Conservation (phyloP, 2,113 vertebrate genomes). For the Mustela lutreola region DNA sequence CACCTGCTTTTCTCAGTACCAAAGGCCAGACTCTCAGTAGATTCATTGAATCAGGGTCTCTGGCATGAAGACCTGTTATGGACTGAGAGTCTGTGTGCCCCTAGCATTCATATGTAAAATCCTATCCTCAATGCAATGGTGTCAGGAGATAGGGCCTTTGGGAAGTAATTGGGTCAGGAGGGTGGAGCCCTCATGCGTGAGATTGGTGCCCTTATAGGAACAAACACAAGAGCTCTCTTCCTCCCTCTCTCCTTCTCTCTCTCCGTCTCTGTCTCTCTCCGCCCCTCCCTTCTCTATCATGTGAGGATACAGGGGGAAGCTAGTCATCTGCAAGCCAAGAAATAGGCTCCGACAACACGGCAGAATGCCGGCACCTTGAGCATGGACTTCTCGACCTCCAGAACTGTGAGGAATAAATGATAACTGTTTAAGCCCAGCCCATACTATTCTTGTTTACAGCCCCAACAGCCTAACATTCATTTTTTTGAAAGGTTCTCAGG, state of each 20-base stretch:
- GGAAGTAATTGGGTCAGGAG: not conserved
- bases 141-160: not conserved
- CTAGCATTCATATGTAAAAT: not conserved
- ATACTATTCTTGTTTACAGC: not conserved
- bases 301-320: not conserved
- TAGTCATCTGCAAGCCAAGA: not conserved
- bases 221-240: not conserved
- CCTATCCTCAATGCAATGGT: not conserved
- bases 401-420: not conserved
- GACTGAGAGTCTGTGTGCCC: not conserved
- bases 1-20: not conserved
- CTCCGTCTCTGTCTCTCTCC: not conserved
- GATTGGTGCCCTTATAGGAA: not conserved
- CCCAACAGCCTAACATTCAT: not conserved
- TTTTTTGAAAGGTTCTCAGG: not conserved
- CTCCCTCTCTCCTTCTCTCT: not conserved
- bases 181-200: not conserved
- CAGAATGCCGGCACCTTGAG: not conserved
- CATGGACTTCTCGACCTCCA: not conserved
- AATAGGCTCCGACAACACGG: not conserved
- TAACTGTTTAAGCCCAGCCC: not conserved
- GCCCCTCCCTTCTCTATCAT: not conserved
- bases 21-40: not conserved
- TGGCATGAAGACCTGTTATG: not conserved
- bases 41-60: not conserved